Evolutionary conservation across 2,888 invertebrate species (phyloP), one percentile per base, ranked within the genome.

Genomic region (Eristalinus sepulchralis): DNA sequence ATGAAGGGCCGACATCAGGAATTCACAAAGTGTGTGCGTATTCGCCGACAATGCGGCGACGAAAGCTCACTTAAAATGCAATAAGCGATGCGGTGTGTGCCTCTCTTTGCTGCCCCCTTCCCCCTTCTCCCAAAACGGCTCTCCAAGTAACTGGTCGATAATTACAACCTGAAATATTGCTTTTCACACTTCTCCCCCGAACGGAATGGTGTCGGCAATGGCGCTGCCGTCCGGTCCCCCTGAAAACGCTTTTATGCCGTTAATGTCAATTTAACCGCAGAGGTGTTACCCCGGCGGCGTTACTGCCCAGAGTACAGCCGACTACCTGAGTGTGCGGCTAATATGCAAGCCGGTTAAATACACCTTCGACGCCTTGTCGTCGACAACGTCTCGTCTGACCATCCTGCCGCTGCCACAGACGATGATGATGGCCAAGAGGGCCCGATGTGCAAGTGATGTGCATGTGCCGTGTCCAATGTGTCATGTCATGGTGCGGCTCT

Each of bases 161-260:
- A 86, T 86, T 86, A 86, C 86, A 83, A 86, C 78, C 83, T 79
- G 86, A 86, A 83, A 86, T 86, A 86, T 86, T 86, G 86, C 83
- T 86, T 86, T 86, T 86, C 86, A 86, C 86, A 83, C 86, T 79
- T 66, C n/a, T n/a, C 55, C n/a, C 27, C 55, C 55, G 11, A 57
- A 36, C 70, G 62, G 36, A 39, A 39, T 47, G 66, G 62, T n/a
- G n/a, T n/a, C 27, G 17, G 34, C 36, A 2, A 34, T 13, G 33
- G 66, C 59, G 36, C 64, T 27, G 53, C 20, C 17, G 33, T 39
- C 62, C n/a, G 17, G 33, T 17, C 22, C 22, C 20, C 34, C 75
- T 57, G 75, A 76, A 81, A 82, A 77, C 67, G 72, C 82, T 71
- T 84, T 81, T 66, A 67, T 81, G 81, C 82, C 59, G 83, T 86